phyloP scores from a whole-genome alignment of 2,888 invertebrate genomes.

The Campoletis raptor region DNA sequence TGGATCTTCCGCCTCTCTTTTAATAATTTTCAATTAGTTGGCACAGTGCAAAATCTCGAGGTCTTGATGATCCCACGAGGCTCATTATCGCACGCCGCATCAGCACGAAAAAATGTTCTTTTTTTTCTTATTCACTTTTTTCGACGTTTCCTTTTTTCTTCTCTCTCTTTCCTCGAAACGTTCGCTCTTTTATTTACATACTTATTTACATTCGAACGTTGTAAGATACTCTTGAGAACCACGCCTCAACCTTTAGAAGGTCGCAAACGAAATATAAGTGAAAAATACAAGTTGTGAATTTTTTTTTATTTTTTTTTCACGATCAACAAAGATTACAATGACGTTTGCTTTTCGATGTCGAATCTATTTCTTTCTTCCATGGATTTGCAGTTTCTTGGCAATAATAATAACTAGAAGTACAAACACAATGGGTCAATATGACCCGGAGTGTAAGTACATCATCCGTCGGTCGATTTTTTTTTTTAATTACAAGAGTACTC shows the following conservation, averaged over 20 bases:
- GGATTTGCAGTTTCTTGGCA: no score
- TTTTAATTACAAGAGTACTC: no score
- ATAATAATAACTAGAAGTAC: not conserved
- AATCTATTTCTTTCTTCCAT: not conserved
- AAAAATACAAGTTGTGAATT: not conserved
- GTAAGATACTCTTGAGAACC: not conserved
- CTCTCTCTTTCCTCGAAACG: not conserved
- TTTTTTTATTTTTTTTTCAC: not conserved
- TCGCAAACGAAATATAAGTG: not conserved
- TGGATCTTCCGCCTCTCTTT: not conserved
- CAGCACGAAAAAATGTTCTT: constrained; percentile 20
- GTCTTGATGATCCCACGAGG: constrained; percentile 54
- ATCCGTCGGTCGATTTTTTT: no score
- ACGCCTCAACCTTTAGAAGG: constrained; percentile 7
- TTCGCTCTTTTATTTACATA: constrained; percentile 6
- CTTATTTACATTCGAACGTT: constrained; percentile 13
- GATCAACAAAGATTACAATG: not conserved
- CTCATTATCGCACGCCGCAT: constrained; percentile 26
- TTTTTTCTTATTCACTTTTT: not conserved
- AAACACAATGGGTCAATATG: not conserved
- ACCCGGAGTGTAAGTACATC: no score
- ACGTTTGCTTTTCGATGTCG: not conserved
- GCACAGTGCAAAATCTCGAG: constrained; percentile 22
- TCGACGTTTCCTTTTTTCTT: not conserved
- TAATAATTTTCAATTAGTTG: constrained; percentile 22